These are phyloP conservation scores for Colletes collaris DNA, from an alignment of 2,888 invertebrate genomes.

Conservation along the genomic window DNA sequence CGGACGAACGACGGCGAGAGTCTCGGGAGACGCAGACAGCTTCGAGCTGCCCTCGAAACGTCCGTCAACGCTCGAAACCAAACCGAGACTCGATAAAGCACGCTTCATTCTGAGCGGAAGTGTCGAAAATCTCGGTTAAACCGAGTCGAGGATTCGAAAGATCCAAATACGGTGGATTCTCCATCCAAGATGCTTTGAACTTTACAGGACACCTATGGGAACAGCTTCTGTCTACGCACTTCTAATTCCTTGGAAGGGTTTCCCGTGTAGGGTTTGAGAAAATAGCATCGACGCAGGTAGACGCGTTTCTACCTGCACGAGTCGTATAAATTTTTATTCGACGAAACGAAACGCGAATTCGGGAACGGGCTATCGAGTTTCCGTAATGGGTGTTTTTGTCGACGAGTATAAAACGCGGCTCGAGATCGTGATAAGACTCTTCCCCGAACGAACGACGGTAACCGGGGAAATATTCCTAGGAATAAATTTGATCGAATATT, in stretches of 20 bases:
- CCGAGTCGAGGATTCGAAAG: too few species aligned
- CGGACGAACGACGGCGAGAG: slow-evolving; percentile 39
- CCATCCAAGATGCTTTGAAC: too few species aligned
- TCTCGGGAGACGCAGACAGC: slow-evolving; percentile 20
- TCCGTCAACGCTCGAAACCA: slow-evolving; percentile 1
- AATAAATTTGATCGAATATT: slow-evolving; percentile 41
- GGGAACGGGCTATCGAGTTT: slow-evolving; percentile 16
- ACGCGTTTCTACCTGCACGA: not conserved
- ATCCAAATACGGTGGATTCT: too few species aligned
- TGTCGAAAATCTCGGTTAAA: too few species aligned
- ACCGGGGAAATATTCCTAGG: slow-evolving; percentile 22
- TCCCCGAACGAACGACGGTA: not conserved
- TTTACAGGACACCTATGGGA: too few species aligned
- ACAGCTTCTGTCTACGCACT: too few species aligned
- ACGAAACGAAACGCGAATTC: not conserved
- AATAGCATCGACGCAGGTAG: not conserved
- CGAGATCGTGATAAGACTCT: slow-evolving; percentile 36
- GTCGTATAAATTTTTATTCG: slow-evolving; percentile 1
- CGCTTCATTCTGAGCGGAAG: too few species aligned
- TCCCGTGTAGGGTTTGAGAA: too few species aligned
- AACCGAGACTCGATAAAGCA: too few species aligned
- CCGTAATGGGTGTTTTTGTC: slow-evolving; percentile 14
- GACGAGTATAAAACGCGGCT: slow-evolving; percentile 11
- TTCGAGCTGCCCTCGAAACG: not conserved
- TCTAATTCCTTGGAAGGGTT: too few species aligned